Conservation (phyloP, 2,888 invertebrate genomes). For the Idaea dimidiata region DNA sequence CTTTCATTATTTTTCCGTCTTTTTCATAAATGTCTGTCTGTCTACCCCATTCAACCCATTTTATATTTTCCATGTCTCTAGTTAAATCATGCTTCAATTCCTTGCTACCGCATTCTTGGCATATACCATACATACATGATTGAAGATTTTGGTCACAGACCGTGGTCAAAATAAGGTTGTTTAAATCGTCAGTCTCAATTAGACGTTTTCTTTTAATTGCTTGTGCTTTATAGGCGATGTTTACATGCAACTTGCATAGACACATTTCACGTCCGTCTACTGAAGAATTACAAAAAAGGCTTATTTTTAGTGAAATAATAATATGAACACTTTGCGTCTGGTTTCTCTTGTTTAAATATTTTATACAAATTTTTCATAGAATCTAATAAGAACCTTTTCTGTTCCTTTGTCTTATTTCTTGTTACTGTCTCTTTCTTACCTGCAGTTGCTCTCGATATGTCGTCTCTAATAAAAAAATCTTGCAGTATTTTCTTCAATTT, state of each 20-base stretch:
- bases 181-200: neutral
- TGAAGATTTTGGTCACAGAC: neutral
- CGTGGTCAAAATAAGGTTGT: neutral
- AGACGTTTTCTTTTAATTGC: neutral
- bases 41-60: no score
- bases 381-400: slow-evolving; percentile 26
- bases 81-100: neutral
- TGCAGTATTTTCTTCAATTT: neutral
- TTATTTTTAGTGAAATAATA: slow-evolving; percentile 24
- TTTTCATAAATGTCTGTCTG: no score
- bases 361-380: slow-evolving; percentile 23
- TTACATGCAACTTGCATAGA: slow-evolving; percentile 23
- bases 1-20: neutral
- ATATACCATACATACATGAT: neutral
- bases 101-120: neutral
- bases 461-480: slow-evolving; percentile 24
- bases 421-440: slow-evolving; percentile 30
- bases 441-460: slow-evolving; percentile 26
- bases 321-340: slow-evolving; percentile 22
- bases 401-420: slow-evolving; percentile 15
- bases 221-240: slow-evolving; percentile 11
- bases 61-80: neutral
- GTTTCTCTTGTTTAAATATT: slow-evolving; percentile 24
- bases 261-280: slow-evolving; percentile 26
- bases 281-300: slow-evolving; percentile 25